Evolutionary conservation across 2,797 vertebrate genomes (phyloP).

Genomic region (Alca torda): DNA sequence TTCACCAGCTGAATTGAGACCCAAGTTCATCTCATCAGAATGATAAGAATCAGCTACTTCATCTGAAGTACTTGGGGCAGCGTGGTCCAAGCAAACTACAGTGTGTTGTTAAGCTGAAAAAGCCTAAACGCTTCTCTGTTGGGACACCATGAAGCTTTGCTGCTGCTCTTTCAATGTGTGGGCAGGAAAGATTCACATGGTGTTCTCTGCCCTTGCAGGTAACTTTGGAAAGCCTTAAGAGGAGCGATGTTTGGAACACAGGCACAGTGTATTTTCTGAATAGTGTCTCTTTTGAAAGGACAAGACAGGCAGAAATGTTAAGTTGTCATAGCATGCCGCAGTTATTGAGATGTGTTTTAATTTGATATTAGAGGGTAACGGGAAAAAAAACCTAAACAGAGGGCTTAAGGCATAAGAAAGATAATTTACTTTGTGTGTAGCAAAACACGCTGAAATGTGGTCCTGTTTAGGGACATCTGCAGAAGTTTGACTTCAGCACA

Average conservation of each 20-base stretch:
- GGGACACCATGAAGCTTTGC: background rate
- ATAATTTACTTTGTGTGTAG: background rate
- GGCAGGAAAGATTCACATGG: background rate
- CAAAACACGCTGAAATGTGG: background rate
- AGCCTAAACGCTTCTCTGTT: rapidly evolving
- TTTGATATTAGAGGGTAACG: background rate
- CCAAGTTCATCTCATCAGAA: background rate
- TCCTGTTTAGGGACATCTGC: background rate
- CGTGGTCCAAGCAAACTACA: background rate
- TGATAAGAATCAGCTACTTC: background rate
- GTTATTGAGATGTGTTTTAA: background rate
- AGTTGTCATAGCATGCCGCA: background rate
- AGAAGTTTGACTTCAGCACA: background rate
- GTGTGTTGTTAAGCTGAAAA: background rate
- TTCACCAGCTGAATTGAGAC: background rate
- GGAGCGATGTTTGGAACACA: background rate
- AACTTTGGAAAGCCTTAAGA: background rate
- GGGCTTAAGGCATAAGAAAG: background rate
- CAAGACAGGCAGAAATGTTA: background rate
- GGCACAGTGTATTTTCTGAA: background rate
- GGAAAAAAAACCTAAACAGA: background rate
- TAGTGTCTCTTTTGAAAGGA: background rate
- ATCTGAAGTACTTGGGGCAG: background rate
- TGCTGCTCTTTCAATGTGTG: background rate
- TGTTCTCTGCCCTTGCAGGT: background rate